Evolutionary conservation across 2,797 vertebrate genomes (phyloP).

Genomic region (Australoheros facetus): DNA sequence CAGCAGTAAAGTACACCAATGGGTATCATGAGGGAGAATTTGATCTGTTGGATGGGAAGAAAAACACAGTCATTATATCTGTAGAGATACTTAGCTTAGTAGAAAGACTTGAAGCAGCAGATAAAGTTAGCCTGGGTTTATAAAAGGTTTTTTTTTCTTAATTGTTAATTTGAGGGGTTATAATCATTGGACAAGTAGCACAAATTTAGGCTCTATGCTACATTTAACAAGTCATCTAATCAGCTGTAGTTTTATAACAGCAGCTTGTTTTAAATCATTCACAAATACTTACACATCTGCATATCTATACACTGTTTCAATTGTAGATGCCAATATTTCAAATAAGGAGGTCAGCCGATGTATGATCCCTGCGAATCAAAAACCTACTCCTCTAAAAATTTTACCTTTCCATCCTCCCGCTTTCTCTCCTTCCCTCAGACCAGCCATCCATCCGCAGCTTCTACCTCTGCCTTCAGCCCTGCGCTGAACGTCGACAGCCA

Average conservation of each 20-base stretch:
- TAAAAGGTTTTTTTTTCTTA: not conserved
- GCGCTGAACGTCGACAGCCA: constrained; percentile 86
- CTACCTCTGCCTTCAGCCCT: constrained; percentile 85
- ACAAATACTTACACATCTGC: no score
- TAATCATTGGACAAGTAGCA: not conserved
- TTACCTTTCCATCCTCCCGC: not conserved
- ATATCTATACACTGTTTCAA: not conserved
- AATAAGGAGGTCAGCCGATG: no score
- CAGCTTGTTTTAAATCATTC: no score
- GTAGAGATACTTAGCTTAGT: not conserved
- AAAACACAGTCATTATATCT: not conserved
- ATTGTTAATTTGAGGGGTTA: not conserved
- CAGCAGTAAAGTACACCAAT: not conserved
- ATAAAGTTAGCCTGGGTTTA: not conserved
- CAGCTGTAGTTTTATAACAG: not conserved
- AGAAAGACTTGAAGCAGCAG: not conserved
- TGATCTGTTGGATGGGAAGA: not conserved
- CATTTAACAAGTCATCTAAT: not conserved
- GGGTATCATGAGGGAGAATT: not conserved
- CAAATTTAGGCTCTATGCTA: not conserved
- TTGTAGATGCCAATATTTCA: no score
- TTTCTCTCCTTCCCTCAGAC: constrained; percentile 73
- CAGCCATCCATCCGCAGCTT: constrained; percentile 84
- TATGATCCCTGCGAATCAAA: no score
- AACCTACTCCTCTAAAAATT: no score